Base-by-base conservation (phyloP, 2,888 invertebrate species). In the Chironomus tentans region DNA sequence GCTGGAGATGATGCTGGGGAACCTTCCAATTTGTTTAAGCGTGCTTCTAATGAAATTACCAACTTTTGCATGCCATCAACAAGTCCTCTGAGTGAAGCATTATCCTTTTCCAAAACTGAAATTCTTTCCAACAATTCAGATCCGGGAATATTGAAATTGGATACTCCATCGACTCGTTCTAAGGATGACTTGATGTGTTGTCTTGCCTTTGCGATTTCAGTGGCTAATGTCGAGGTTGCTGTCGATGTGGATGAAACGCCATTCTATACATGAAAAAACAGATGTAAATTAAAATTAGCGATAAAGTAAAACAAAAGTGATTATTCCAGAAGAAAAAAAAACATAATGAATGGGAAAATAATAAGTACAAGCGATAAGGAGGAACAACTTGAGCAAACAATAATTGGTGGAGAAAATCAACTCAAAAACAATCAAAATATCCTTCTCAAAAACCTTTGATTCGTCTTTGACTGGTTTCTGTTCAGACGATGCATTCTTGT, bases 161-260 rank as follows among this genome's bases (percentile, higher is more conserved):
- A 85, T 77, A 88, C 86, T 90, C 89, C 87, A 91, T 89, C 91
- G 91, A 91, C 90, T 87, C 88, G 88, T 85, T 89, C 88, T 83
- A 90, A 86, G 81, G 88, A 89, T 81, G 87, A 88, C 86, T 89
- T 92, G 86, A 94, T 91, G 85, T 92, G 91, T 85, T 92, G 91
- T 82, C 93, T 90, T 83, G 92, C 92, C 87, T 92, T 93, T 82
- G 92, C 93, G 82, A 94, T 92, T 88, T 93, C 93, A 84, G 88
- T 90, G 82, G 92, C 92, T 85, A 94, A 88, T 81, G 90, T 88
- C 81, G 88, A 88, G 1, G 73, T 18, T 13, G 22, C n/a, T 21
- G 47, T 28, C 10, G 83, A 86, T 84, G 81, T 13, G 10, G 6
- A 3, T 12, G 22, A 12, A 6, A 74, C 68, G 3, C 74, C 68